These are phyloP conservation scores for Enteromius radiatus DNA, from an alignment of 2,797 vertebrate genomes.

Conservation along the genomic window DNA sequence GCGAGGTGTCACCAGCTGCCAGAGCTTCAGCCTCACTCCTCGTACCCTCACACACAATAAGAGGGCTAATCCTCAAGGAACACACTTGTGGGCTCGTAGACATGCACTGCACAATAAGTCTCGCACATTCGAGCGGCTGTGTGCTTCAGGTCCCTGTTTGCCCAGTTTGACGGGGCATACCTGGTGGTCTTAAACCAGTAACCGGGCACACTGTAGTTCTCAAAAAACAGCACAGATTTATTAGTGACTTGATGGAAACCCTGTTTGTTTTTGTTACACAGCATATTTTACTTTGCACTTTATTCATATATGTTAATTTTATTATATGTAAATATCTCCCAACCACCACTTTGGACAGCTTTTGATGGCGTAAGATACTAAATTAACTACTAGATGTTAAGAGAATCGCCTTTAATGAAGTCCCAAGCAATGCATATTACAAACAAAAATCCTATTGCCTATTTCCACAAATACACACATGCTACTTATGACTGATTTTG, in stretches of 20 bases:
- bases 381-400: no score
- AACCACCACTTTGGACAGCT: no score
- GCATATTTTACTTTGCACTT: neutral
- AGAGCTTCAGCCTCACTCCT: conserved; percentile 34
- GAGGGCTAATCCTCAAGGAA: conserved; percentile 52
- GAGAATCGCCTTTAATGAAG: no score
- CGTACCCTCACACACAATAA: conserved; percentile 48
- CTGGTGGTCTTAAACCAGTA: neutral
- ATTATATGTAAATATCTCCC: no score
- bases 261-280: neutral
- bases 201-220: neutral
- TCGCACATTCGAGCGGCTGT: conserved; percentile 40
- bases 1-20: conserved; percentile 37
- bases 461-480: no score
- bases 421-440: no score
- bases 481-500: no score
- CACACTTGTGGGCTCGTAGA: conserved; percentile 23
- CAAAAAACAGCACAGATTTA: neutral
- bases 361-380: no score
- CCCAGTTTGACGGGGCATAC: neutral
- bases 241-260: neutral
- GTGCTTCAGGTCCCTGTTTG: neutral
- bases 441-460: no score
- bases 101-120: conserved; percentile 1
- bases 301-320: no score